Conservation (phyloP, 2,888 invertebrate genomes). For the Adelphocoris suturalis region DNA sequence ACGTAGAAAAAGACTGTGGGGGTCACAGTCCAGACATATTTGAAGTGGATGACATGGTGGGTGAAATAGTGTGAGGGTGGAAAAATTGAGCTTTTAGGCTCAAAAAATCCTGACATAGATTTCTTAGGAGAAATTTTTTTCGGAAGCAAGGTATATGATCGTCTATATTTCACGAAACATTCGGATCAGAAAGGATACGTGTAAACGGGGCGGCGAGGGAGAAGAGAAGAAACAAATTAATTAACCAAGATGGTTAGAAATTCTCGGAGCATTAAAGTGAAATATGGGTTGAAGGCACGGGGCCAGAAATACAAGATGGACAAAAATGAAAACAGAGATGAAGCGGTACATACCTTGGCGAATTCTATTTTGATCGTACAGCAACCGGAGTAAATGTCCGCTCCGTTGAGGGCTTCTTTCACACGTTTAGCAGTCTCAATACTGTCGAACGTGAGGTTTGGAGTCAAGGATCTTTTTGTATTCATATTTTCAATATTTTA, state of each 20-base stretch:
- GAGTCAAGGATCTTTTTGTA: conserved; percentile 20
- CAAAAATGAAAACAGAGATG: conserved; percentile 60
- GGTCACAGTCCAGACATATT: no score
- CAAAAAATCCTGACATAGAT: not conserved
- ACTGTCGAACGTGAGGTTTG: conserved; percentile 88
- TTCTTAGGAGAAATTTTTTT: not conserved
- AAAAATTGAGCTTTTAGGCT: conserved; percentile 3
- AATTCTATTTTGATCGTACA: conserved; percentile 99
- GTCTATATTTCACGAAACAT: not conserved
- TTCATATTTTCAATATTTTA: not conserved
- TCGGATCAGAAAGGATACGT: not conserved
- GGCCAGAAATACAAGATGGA: conserved; percentile 52
- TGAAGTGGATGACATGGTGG: not conserved
- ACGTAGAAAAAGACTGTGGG: no score
- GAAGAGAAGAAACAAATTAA: conserved; percentile 37
- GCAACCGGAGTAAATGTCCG: conserved; percentile 99
- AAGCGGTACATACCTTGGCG: conserved; percentile 90
- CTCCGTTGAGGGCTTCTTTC: conserved; percentile 96
- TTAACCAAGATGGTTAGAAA: conserved; percentile 46
- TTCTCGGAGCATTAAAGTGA: conserved; percentile 60
- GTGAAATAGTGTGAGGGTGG: not conserved
- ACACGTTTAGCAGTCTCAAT: conserved; percentile 96
- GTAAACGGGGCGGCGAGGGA: not conserved
- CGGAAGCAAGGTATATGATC: not conserved
- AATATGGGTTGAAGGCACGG: conserved; percentile 50